phyloP scores from a whole-genome alignment of 2,797 vertebrate species.

The Centropyge bicolor region DNA sequence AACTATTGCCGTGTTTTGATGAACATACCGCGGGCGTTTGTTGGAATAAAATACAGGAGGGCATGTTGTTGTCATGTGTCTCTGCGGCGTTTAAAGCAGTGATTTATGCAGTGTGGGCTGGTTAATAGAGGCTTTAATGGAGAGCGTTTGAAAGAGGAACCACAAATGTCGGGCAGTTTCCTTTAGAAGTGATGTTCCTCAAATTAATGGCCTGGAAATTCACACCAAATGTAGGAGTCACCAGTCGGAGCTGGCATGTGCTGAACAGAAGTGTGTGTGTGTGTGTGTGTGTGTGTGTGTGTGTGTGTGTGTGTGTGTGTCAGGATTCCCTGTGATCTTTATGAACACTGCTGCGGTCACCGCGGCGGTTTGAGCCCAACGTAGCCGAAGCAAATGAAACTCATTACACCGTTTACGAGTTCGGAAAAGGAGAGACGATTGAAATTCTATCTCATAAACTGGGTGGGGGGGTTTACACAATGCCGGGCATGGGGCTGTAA shows the following conservation, averaged over 20 bases:
- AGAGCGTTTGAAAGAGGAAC: slow-evolving; percentile 72
- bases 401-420: slow-evolving; percentile 84
- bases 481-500: slow-evolving; percentile 63
- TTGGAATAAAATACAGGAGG: slow-evolving; percentile 56
- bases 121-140: slow-evolving; percentile 67
- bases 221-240: slow-evolving; percentile 75
- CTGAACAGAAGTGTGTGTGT: slow-evolving; percentile 64
- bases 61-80: slow-evolving; percentile 61
- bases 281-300: slow-evolving; percentile 28
- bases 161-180: slow-evolving; percentile 69
- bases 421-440: slow-evolving; percentile 76
- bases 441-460: slow-evolving; percentile 80
- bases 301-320: slow-evolving; percentile 35
- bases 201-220: slow-evolving; percentile 80
- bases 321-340: slow-evolving; percentile 79
- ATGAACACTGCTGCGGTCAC: slow-evolving; percentile 74
- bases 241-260: slow-evolving; percentile 71
- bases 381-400: slow-evolving; percentile 80
- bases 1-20: slow-evolving; percentile 28
- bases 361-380: slow-evolving; percentile 74
- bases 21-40: slow-evolving; percentile 22
- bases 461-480: slow-evolving; percentile 40
- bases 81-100: slow-evolving; percentile 16
- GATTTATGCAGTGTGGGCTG: slow-evolving; percentile 60
- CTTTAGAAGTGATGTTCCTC: slow-evolving; percentile 71